These are phyloP conservation scores for Argyrosomus japonicus DNA, from an alignment of 2,113 vertebrate species.

Conservation along the genomic window DNA sequence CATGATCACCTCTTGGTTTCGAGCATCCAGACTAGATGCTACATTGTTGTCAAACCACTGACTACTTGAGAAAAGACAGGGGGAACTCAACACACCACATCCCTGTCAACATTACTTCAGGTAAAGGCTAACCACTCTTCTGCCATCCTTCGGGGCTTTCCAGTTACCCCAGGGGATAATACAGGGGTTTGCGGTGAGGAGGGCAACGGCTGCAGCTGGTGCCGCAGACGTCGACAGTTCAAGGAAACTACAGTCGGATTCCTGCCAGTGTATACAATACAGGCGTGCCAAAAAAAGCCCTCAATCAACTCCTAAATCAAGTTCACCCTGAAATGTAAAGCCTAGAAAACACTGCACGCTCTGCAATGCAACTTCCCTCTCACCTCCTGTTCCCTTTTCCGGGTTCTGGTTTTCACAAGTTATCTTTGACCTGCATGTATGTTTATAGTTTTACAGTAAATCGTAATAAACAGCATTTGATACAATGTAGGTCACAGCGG, in stretches of 20 bases:
- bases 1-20: slow-evolving; percentile 14
- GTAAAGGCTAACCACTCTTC: slow-evolving; percentile 60
- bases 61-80: slow-evolving; percentile 54
- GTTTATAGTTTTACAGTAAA: slow-evolving; percentile 20
- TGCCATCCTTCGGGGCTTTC: slow-evolving; percentile 70
- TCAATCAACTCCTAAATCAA: slow-evolving; percentile 31
- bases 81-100: slow-evolving; percentile 65
- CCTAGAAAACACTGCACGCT: not conserved
- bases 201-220: slow-evolving; percentile 40
- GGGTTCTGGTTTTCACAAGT: slow-evolving; percentile 25
- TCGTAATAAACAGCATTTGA: slow-evolving; percentile 10
- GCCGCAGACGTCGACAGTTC: slow-evolving; percentile 39
- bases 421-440: slow-evolving; percentile 6
- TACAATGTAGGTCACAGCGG: slow-evolving; percentile 18
- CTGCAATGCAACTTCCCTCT: slow-evolving; percentile 30
- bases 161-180: slow-evolving; percentile 58
- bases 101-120: slow-evolving; percentile 65
- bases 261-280: slow-evolving; percentile 47
- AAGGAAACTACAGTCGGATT: slow-evolving; percentile 62
- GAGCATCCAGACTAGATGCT: not conserved
- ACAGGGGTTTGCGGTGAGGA: slow-evolving; percentile 33
- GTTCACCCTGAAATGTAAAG: slow-evolving; percentile 16
- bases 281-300: slow-evolving; percentile 5
- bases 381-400: slow-evolving; percentile 41
- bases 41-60: slow-evolving; percentile 37